A percentile compares a stretch with the other conserved stretches of the same genome.
Evolutionary conservation across 2,888 invertebrate genomes (phyloP).

Genomic region (Spodoptera picta): DNA sequence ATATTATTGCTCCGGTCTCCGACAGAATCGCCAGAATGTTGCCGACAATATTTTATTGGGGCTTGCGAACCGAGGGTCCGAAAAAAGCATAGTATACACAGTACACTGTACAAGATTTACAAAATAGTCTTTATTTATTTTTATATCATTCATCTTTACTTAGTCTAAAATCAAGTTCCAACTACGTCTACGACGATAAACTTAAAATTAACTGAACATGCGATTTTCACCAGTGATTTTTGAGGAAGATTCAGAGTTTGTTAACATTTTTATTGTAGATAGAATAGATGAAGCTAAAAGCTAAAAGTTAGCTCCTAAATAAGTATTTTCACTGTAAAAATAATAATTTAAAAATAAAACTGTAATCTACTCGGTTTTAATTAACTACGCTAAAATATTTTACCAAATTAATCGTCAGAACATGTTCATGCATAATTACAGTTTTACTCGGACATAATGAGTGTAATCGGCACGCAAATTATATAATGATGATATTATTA

Average conservation of each 20-base stretch:
- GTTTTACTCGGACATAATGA: constrained; percentile 29
- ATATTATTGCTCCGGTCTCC: constrained; percentile 85
- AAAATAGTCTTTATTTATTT: no score
- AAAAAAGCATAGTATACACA: constrained; percentile 66
- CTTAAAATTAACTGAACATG: no score
- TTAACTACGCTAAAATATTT: constrained; percentile 7
- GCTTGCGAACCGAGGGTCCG: constrained; percentile 70
- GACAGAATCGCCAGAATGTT: constrained; percentile 78
- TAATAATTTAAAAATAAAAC: neutral
- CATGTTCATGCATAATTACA: constrained; percentile 28
- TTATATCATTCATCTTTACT: no score
- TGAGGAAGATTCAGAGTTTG: no score
- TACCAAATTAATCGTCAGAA: constrained; percentile 9
- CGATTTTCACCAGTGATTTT: no score
- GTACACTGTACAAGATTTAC: constrained; percentile 25
- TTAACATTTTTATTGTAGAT: no score
- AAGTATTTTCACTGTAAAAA: no score
- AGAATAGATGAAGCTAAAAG: no score
- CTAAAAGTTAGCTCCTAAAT: no score
- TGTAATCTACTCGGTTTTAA: constrained; percentile 3
- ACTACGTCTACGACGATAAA: no score
- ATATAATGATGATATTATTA: constrained; percentile 22
- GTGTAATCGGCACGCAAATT: constrained; percentile 24
- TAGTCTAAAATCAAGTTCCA: no score
- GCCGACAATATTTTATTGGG: constrained; percentile 83